Conservation (phyloP, 1,140 invertebrate species). For the Luehdorfia chinensis region DNA sequence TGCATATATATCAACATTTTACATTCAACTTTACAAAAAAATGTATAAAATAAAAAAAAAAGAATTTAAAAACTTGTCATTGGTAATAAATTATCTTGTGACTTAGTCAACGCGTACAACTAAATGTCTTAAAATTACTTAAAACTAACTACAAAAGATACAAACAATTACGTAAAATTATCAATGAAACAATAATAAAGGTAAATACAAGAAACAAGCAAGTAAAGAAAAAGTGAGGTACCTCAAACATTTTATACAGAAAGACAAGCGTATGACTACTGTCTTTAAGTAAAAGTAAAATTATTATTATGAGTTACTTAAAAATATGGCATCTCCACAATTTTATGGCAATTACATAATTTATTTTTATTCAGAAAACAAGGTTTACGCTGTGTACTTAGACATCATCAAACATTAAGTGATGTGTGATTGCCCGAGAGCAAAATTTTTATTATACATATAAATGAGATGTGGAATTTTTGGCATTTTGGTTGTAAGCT, state of each 20-base stretch:
- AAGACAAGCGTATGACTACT: constrained; percentile 39
- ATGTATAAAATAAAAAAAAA: constrained; percentile 45
- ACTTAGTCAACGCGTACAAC: constrained; percentile 69
- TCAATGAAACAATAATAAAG: constrained; percentile 30
- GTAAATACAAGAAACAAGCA: constrained; percentile 40
- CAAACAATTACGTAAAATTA: constrained; percentile 34
- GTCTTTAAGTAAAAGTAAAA: constrained; percentile 20
- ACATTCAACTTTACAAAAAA: constrained; percentile 55
- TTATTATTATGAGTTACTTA: constrained; percentile 20
- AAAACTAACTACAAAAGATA: constrained; percentile 39
- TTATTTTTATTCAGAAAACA: constrained; percentile 1
- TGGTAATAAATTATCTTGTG: constrained; percentile 75
- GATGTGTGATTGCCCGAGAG: too few species aligned
- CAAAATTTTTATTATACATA: too few species aligned
- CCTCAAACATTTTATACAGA: constrained; percentile 34
- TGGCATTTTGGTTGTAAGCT: too few species aligned
- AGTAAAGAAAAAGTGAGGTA: constrained; percentile 51
- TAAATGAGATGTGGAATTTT: too few species aligned
- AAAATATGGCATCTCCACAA: constrained; percentile 66
- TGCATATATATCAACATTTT: constrained; percentile 48
- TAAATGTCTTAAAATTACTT: constrained; percentile 44
- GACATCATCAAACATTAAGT: too few species aligned
- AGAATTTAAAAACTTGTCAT: constrained; percentile 70
- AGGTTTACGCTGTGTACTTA: background rate
- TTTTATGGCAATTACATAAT: constrained; percentile 48